These are phyloP conservation scores for Lobophora halterata DNA, from an alignment of 2,888 invertebrate species.

Conservation along the genomic window DNA sequence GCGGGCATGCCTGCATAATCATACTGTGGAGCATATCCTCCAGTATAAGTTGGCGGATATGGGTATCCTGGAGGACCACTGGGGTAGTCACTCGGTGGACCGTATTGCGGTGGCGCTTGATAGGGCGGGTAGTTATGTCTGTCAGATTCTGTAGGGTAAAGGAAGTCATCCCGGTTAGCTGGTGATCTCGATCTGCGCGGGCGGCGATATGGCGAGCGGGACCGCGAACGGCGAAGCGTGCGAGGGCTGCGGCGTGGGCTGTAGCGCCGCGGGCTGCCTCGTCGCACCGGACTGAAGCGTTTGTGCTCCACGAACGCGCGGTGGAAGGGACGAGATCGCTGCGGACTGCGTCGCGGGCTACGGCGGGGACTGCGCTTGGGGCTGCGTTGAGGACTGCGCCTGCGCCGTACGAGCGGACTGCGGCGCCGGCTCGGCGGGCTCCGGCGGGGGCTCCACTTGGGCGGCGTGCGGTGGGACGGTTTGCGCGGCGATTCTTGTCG, in stretches of 20 bases:
- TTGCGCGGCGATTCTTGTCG: slow-evolving; percentile 23
- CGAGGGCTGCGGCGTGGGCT: background rate
- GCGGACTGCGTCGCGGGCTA: slow-evolving; percentile 14
- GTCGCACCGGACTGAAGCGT: slow-evolving; percentile 14
- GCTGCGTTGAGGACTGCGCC: slow-evolving; percentile 1
- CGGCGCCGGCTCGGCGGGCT: slow-evolving; percentile 13
- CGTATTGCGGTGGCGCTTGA: slow-evolving; percentile 23
- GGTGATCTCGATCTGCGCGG: slow-evolving; percentile 32
- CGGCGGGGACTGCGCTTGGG: no score
- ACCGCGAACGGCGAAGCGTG: slow-evolving; percentile 13
- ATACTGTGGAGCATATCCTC: slow-evolving; percentile 42
- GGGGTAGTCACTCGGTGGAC: slow-evolving; percentile 17
- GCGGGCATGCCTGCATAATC: slow-evolving; percentile 44
- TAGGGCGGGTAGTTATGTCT: slow-evolving; percentile 17
- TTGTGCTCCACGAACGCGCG: slow-evolving; percentile 31
- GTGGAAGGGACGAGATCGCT: slow-evolving; percentile 1
- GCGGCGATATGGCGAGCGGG: slow-evolving; percentile 35
- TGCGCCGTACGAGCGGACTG: slow-evolving; percentile 14
- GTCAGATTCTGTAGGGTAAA: slow-evolving; percentile 23
- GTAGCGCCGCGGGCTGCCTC: slow-evolving; percentile 16
- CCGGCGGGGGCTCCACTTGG: slow-evolving; percentile 24
- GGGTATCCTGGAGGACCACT: slow-evolving; percentile 22
- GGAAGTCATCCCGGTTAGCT: slow-evolving; percentile 21
- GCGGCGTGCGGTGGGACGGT: slow-evolving; percentile 9
- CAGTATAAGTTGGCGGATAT: slow-evolving; percentile 39